A percentile compares a stretch with the other conserved stretches of the same genome.
These are phyloP conservation scores for Rhodeus uyekii DNA, from an alignment of 2,797 vertebrate species.

Conservation along the genomic window DNA sequence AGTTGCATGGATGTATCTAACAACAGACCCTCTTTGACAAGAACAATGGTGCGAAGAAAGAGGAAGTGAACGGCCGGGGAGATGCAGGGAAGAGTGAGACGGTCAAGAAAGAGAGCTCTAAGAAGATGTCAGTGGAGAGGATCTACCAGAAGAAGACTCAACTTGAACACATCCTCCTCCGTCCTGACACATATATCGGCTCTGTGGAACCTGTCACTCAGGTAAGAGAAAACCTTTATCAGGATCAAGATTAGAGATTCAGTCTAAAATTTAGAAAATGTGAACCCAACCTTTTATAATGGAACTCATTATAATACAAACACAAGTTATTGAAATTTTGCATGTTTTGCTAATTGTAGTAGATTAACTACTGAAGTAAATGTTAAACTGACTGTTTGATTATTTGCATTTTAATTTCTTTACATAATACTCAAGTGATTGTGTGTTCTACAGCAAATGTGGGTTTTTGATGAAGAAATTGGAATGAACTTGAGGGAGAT, in stretches of 20 bases:
- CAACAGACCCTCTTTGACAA: slow-evolving; percentile 87
- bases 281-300: background rate
- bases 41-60: slow-evolving; percentile 84
- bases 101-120: slow-evolving; percentile 88
- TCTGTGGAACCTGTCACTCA: slow-evolving; percentile 94
- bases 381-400: background rate
- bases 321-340: background rate
- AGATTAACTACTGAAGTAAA: background rate
- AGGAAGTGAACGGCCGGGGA: slow-evolving; percentile 83
- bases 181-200: slow-evolving; percentile 97
- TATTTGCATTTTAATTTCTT: background rate
- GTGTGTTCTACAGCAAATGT: slow-evolving; percentile 87
- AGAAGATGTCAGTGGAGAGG: slow-evolving; percentile 95
- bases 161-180: slow-evolving; percentile 96
- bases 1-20: slow-evolving; percentile 46
- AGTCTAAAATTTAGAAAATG: background rate
- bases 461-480: slow-evolving; percentile 97
- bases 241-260: background rate
- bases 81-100: slow-evolving; percentile 78
- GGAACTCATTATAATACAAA: background rate
- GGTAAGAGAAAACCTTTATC: slow-evolving; percentile 67
- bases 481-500: slow-evolving; percentile 98
- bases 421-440: background rate
- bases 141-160: slow-evolving; percentile 99
- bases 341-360: background rate